Evolutionary conservation across 1,140 invertebrate species (phyloP).

Genomic region (Drosophila watanabei): DNA sequence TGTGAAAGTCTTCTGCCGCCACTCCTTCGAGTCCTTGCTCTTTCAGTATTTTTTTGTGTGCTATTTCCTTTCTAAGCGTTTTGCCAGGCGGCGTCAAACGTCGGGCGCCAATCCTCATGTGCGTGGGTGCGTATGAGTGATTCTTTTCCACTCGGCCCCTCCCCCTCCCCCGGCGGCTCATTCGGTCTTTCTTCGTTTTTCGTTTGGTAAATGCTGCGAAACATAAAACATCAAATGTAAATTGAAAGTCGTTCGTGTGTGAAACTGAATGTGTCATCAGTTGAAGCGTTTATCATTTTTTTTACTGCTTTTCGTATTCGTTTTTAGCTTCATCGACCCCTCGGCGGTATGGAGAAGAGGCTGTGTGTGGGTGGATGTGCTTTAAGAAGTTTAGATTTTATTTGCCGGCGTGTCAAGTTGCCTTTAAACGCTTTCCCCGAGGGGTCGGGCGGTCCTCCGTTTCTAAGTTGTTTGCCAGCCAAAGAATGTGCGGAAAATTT

Average conservation of each 20-base stretch:
- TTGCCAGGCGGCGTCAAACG: constrained; percentile 62
- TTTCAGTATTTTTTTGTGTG: constrained; percentile 35
- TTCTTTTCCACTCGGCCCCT: constrained; percentile 52
- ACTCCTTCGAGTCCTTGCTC: constrained; percentile 26
- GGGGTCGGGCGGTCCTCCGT: background rate
- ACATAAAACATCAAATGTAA: constrained; percentile 85
- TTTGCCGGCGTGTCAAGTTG: constrained; percentile 77
- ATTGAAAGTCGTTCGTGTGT: constrained; percentile 84
- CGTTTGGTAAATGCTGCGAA: constrained; percentile 80
- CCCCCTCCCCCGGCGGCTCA: background rate
- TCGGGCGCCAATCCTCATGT: constrained; percentile 61
- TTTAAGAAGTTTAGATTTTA: constrained; percentile 69
- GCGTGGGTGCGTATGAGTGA: constrained; percentile 83
- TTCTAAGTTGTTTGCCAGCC: constrained; percentile 66
- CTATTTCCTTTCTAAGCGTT: constrained; percentile 52
- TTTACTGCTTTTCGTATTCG: constrained; percentile 77
- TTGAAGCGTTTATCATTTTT: constrained; percentile 84
- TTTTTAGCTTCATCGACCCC: constrained; percentile 48
- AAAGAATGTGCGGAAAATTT: constrained; percentile 27
- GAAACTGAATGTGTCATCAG: constrained; percentile 84
- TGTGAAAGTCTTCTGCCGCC: constrained; percentile 11
- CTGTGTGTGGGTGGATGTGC: constrained; percentile 3
- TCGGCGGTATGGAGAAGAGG: constrained; percentile 10
- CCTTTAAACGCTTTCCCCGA: constrained; percentile 55
- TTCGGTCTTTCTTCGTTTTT: constrained; percentile 30